A percentile compares a stretch with the other conserved stretches of the same genome.
Conservation (phyloP, 2,888 invertebrate species). For the Chaitophorus viminalis region DNA sequence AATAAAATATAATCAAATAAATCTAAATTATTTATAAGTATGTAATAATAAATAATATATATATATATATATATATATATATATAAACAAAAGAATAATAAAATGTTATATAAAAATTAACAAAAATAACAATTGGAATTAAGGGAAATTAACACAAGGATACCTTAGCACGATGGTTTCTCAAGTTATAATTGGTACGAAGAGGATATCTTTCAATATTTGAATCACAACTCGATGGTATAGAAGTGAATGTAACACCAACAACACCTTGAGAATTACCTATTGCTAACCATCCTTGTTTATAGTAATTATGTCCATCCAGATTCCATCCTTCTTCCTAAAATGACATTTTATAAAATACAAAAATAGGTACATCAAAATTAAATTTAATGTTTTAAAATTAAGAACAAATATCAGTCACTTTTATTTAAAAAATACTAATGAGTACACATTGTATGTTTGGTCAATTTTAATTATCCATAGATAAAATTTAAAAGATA, state of each 20-base stretch:
- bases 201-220: slow-evolving; percentile 80
- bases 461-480: background rate
- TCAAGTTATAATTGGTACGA: slow-evolving; percentile 94
- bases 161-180: slow-evolving; percentile 96
- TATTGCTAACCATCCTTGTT: slow-evolving; percentile 97
- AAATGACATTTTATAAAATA: slow-evolving; percentile 64
- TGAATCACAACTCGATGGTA: slow-evolving; percentile 77
- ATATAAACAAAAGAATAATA: slow-evolving; percentile 32
- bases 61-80: too few species aligned
- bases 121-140: background rate
- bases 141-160: slow-evolving; percentile 64
- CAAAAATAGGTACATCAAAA: background rate
- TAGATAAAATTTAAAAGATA: background rate
- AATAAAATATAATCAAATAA: slow-evolving; percentile 31
- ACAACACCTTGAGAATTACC: slow-evolving; percentile 94
- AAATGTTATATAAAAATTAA: background rate
- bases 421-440: background rate
- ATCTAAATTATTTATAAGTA: background rate
- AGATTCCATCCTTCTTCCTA: slow-evolving; percentile 96
- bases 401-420: background rate
- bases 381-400: background rate
- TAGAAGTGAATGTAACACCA: slow-evolving; percentile 95
- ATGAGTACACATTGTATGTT: background rate
- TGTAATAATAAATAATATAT: slow-evolving; percentile 32
- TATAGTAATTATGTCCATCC: slow-evolving; percentile 93